phyloP scores from a whole-genome alignment of 2,888 invertebrate species.

The Tinea semifulvella region DNA sequence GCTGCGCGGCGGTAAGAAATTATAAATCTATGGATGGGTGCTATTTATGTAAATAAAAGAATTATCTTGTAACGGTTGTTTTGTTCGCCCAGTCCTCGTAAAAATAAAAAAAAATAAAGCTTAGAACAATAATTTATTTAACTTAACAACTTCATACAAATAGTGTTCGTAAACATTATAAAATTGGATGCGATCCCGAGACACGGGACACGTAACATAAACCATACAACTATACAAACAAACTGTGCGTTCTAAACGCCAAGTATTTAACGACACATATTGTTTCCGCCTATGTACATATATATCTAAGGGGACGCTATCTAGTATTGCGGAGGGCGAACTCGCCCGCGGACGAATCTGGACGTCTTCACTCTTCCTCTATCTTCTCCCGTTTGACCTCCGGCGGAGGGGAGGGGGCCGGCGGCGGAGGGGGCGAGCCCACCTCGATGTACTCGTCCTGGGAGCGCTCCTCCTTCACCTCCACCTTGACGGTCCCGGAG shows the following conservation, averaged over 20 bases:
- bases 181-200: slow-evolving; percentile 45
- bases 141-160: slow-evolving; percentile 59
- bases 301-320: slow-evolving; percentile 57
- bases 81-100: too few relatives aligned
- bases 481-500: slow-evolving; percentile 37
- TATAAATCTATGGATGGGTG: too few relatives aligned
- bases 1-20: too few relatives aligned
- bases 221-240: slow-evolving; percentile 37
- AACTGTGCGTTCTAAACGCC: slow-evolving; percentile 61
- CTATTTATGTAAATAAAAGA: too few relatives aligned
- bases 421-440: slow-evolving; percentile 40
- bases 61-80: too few relatives aligned
- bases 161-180: slow-evolving; percentile 60
- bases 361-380: slow-evolving; percentile 40
- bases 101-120: slow-evolving; percentile 26
- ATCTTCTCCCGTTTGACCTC: slow-evolving; percentile 52
- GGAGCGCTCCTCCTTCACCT: slow-evolving; percentile 54
- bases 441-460: slow-evolving; percentile 61
- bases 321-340: slow-evolving; percentile 59
- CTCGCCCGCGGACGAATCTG: slow-evolving; percentile 53
- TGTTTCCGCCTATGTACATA: slow-evolving; percentile 38
- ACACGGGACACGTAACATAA: slow-evolving; percentile 35
- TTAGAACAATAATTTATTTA: slow-evolving; percentile 60
- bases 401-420: slow-evolving; percentile 25
- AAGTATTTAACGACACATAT: slow-evolving; percentile 42